Conservation (phyloP, 2,113 vertebrate species). For the Spermophilus dauricus region DNA sequence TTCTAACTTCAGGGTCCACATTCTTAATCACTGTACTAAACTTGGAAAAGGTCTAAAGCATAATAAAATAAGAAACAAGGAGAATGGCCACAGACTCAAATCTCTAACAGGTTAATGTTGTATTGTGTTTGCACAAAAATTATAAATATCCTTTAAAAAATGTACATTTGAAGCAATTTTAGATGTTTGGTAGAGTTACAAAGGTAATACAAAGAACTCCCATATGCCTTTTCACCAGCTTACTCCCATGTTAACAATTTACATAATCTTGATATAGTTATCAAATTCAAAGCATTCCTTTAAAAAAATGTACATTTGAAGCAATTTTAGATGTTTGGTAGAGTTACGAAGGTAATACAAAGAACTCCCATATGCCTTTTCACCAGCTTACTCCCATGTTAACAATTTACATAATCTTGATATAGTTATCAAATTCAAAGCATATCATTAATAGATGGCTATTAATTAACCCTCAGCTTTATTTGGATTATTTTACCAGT, state of each 20-base stretch:
- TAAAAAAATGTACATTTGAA: not conserved
- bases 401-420: not conserved
- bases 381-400: not conserved
- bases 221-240: rapidly evolving
- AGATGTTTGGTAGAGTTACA: not conserved
- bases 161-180: not conserved
- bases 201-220: not conserved
- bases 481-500: not conserved
- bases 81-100: not conserved
- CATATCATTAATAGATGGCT: not conserved
- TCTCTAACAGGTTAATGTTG: not conserved
- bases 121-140: not conserved
- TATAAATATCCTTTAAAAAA: not conserved
- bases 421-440: not conserved
- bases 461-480: not conserved
- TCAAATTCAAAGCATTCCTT: not conserved
- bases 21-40: not conserved
- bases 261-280: not conserved
- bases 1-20: not conserved
- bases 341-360: not conserved
- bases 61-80: not conserved
- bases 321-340: not conserved
- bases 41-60: not conserved
- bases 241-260: not conserved
- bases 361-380: not conserved